phyloP scores from a whole-genome alignment of 2,797 vertebrate species.

The Hirundo rustica region DNA sequence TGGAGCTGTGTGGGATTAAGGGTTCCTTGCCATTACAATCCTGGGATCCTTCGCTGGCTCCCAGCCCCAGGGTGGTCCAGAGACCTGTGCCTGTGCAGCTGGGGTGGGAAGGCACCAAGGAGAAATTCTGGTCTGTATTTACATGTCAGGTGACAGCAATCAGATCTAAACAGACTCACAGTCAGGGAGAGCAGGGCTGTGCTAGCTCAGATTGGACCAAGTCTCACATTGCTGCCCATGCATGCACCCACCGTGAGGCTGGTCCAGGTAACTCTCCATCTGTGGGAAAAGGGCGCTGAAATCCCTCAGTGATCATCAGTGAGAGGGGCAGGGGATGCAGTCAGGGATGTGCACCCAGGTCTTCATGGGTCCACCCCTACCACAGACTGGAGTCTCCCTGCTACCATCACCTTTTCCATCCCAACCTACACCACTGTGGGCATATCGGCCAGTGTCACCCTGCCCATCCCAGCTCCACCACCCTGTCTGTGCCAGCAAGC shows the following conservation, averaged over 20 bases:
- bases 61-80: neutral
- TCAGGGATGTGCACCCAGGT: neutral
- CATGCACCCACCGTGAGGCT: neutral
- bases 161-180: neutral
- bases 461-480: neutral
- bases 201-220: neutral
- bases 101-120: neutral
- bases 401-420: neutral
- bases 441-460: neutral
- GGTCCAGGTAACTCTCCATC: neutral
- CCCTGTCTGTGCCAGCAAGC: neutral
- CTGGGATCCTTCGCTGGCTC: neutral
- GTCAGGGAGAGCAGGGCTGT: neutral
- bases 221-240: neutral
- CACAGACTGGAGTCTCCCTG: neutral
- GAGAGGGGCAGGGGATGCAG: neutral
- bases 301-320: neutral
- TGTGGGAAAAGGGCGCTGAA: neutral
- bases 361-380: neutral
- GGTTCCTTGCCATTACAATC: neutral
- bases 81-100: neutral
- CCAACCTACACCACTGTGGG: neutral
- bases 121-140: neutral
- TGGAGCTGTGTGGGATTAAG: neutral
- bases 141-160: neutral